Percentiles rank a stretch among this genome's conserved stretches.
These are phyloP conservation scores for Ceryle rudis DNA, from an alignment of 2,797 vertebrate species.

Conservation along the genomic window DNA sequence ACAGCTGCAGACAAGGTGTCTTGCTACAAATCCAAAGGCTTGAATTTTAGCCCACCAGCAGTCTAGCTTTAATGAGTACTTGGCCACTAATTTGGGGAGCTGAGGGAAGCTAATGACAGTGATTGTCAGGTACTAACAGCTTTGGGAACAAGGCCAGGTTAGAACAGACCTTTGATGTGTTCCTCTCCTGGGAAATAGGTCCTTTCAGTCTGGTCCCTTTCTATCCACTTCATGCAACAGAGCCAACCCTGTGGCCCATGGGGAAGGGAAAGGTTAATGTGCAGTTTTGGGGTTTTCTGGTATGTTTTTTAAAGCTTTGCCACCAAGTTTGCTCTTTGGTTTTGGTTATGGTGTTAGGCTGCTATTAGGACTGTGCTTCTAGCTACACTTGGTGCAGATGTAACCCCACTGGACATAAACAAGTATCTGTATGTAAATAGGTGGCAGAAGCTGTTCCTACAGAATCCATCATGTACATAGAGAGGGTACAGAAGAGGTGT, in stretches of 20 bases:
- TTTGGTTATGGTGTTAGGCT: background rate
- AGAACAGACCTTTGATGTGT: background rate
- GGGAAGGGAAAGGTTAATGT: background rate
- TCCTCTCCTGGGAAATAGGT: background rate
- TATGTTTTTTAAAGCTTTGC: background rate
- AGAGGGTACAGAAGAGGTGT: background rate
- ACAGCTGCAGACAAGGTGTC: background rate
- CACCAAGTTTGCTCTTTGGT: background rate
- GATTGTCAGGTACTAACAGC: background rate
- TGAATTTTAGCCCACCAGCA: background rate
- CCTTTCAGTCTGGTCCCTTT: background rate
- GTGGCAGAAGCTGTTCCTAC: background rate
- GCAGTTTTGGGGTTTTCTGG: background rate
- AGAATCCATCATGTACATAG: background rate
- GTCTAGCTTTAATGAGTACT: background rate
- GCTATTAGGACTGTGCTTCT: background rate
- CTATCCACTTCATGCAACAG: background rate
- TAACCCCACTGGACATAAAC: background rate
- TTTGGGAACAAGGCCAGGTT: background rate
- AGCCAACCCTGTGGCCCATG: too few relatives aligned
- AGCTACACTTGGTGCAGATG: background rate
- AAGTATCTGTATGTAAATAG: background rate
- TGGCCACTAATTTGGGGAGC: background rate
- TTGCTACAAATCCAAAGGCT: background rate
- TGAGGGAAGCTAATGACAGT: background rate